phyloP scores from a whole-genome alignment of 2,797 vertebrate genomes.

The Chelon labrosus region DNA sequence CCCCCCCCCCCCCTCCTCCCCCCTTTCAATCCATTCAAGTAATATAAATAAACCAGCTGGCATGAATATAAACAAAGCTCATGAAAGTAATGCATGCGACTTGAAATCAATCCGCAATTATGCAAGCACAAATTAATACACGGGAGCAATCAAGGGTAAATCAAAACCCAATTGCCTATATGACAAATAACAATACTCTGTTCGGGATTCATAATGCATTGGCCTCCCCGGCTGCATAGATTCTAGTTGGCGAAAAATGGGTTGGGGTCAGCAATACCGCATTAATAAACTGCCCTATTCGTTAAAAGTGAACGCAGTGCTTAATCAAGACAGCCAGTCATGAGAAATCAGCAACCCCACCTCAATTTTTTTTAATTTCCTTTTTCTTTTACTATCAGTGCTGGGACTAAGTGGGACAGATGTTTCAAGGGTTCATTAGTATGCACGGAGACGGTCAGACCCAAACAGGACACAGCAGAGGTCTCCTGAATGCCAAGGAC shows the following conservation, averaged over 20 bases:
- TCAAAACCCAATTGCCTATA: slow-evolving; percentile 78
- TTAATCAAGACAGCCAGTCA: slow-evolving; percentile 82
- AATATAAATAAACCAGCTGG: slow-evolving; percentile 74
- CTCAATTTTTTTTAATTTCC: neutral
- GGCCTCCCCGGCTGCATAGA: slow-evolving; percentile 46
- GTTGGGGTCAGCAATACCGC: slow-evolving; percentile 64
- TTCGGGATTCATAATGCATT: slow-evolving; percentile 64
- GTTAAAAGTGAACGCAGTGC: slow-evolving; percentile 74
- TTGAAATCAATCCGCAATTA: slow-evolving; percentile 82
- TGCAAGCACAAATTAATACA: slow-evolving; percentile 76
- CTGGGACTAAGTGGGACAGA: slow-evolving; percentile 83
- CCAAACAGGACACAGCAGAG: slow-evolving; percentile 78
- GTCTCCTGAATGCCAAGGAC: slow-evolving; percentile 85
- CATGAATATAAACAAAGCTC: slow-evolving; percentile 75
- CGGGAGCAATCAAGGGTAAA: slow-evolving; percentile 76
- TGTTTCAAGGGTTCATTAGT: slow-evolving; percentile 86
- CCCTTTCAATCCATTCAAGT: slow-evolving; percentile 74
- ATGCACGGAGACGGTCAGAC: slow-evolving; percentile 76
- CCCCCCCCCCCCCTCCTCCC: slow-evolving; percentile 54
- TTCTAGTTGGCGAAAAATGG: slow-evolving; percentile 41
- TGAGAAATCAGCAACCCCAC: slow-evolving; percentile 72
- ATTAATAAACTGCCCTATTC: slow-evolving; percentile 78
- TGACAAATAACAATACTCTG: slow-evolving; percentile 66
- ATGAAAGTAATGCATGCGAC: slow-evolving; percentile 72
- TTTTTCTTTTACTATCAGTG: slow-evolving; percentile 72